Conservation (phyloP, 2,797 vertebrate species). For the Paramormyrops hopkinsi region DNA sequence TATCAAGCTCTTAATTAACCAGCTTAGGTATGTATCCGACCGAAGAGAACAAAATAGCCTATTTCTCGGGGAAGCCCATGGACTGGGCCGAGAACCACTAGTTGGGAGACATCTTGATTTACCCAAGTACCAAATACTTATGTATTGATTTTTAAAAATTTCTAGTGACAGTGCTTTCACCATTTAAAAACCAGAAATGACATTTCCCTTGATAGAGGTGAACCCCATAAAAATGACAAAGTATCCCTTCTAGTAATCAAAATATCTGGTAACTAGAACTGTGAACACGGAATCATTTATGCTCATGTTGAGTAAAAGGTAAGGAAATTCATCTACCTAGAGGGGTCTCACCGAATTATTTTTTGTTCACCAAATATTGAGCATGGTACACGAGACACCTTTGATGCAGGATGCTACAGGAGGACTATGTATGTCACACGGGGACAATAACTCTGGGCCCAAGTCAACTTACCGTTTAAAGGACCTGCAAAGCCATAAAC, state of each 20-base stretch:
- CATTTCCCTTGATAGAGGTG: slow-evolving; percentile 14
- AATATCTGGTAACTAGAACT: slow-evolving; percentile 1
- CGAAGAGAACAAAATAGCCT: background rate
- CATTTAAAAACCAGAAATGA: slow-evolving; percentile 22
- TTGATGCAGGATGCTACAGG: slow-evolving; percentile 26
- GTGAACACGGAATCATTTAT: background rate
- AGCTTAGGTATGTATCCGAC: background rate
- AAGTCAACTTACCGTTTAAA: slow-evolving; percentile 21
- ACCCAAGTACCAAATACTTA: background rate
- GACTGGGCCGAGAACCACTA: background rate
- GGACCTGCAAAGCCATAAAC: background rate
- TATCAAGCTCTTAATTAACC: background rate
- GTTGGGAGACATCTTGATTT: background rate
- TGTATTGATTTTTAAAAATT: background rate
- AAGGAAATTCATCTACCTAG: slow-evolving; percentile 8
- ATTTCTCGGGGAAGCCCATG: background rate
- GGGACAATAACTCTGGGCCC: background rate
- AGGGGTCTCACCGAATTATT: slow-evolving; percentile 19
- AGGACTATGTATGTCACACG: background rate
- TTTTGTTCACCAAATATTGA: background rate
- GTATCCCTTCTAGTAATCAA: background rate
- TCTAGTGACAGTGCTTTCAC: slow-evolving; percentile 20
- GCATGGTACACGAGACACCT: background rate
- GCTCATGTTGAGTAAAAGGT: background rate
- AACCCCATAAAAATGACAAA: slow-evolving; percentile 17